Evolutionary conservation across 2,113 vertebrate species (phyloP).

Genomic region (Nerophis ophidion): DNA sequence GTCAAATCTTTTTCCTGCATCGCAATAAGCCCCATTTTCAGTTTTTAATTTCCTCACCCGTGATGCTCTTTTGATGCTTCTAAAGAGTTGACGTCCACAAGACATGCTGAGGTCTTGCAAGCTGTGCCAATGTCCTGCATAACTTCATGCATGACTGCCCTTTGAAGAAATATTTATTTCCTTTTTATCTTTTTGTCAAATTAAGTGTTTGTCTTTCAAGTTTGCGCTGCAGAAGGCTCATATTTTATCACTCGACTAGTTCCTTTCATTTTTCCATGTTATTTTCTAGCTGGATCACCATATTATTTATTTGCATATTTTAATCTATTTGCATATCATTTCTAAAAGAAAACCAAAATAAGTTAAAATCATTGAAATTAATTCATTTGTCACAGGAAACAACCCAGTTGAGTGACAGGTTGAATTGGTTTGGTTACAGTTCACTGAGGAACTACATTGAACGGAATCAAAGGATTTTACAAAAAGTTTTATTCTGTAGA

Average conservation of each 20-base stretch:
- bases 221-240: constrained; percentile 23
- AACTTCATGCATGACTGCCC: constrained; percentile 5
- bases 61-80: neutral
- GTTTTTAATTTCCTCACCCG: neutral
- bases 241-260: constrained; percentile 32
- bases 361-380: constrained; percentile 10
- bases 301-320: neutral
- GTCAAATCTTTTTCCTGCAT: neutral
- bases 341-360: constrained; percentile 30
- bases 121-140: neutral
- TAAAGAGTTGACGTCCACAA: neutral
- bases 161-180: constrained; percentile 3
- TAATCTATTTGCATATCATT: neutral
- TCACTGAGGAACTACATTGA: constrained; percentile 14
- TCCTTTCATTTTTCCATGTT: constrained; percentile 27
- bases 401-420: constrained; percentile 19
- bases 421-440: constrained; percentile 19
- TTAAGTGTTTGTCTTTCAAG: constrained; percentile 20
- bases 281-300: neutral
- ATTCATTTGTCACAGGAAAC: constrained; percentile 12
- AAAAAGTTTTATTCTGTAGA: constrained; percentile 14
- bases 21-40: neutral
- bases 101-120: constrained; percentile 27
- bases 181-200: constrained; percentile 35
- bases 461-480: constrained; percentile 5